Conservation (phyloP, 1,140 invertebrate species). For the Drosophila parabipectinata region DNA sequence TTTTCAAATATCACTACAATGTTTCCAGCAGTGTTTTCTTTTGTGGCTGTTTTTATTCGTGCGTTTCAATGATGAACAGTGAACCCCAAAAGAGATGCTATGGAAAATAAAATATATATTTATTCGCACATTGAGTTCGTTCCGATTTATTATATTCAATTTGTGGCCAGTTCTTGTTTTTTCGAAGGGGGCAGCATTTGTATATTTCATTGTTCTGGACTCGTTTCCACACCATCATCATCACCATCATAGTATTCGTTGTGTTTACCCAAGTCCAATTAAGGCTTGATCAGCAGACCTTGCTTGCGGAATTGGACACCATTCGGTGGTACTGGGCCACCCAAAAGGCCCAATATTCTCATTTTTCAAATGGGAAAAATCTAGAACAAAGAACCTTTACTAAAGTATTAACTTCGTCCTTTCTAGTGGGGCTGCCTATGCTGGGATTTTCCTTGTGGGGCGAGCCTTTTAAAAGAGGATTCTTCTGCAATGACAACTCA, state of each 20-base stretch:
- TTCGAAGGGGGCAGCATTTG: conserved; percentile 26
- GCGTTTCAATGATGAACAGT: conserved; percentile 25
- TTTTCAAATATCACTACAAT: conserved; percentile 38
- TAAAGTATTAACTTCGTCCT: not conserved
- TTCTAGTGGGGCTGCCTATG: conserved; percentile 90
- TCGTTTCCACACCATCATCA: conserved; percentile 42
- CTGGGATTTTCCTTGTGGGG: conserved; percentile 89
- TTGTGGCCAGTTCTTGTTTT: conserved; percentile 35
- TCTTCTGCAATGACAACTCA: conserved; percentile 97
- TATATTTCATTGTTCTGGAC: conserved; percentile 13
- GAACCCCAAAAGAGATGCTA: conserved; percentile 24
- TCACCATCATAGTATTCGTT: conserved; percentile 27
- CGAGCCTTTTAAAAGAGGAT: conserved; percentile 93
- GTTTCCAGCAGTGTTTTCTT: conserved; percentile 40
- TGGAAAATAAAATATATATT: conserved; percentile 23
- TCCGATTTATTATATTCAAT: conserved; percentile 63
- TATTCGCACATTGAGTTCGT: conserved; percentile 54
- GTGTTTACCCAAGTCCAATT: conserved; percentile 71
- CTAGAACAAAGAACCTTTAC: not conserved
- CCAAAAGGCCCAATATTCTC: conserved; percentile 21
- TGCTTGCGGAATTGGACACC: conserved; percentile 62
- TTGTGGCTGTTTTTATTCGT: conserved; percentile 27
- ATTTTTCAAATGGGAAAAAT: not conserved
- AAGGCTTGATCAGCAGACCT: conserved; percentile 69
- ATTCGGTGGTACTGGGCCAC: conserved; percentile 23